Evolutionary conservation across 2,888 invertebrate species (phyloP).

Genomic region (Aricia artaxerxes): DNA sequence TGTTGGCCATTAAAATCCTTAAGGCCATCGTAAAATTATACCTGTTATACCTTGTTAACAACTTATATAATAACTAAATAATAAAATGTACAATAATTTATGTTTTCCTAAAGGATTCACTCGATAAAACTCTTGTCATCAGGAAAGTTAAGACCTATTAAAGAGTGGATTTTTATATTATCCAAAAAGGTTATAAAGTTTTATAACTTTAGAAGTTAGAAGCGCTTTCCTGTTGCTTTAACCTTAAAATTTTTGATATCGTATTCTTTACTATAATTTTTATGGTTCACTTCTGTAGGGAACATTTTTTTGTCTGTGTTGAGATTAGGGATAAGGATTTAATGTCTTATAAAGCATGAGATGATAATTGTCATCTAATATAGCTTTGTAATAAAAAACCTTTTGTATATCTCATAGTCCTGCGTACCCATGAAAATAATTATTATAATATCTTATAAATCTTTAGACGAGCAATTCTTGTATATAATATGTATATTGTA

Average conservation of each 20-base stretch:
- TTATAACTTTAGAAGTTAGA: slow-evolving; percentile 52
- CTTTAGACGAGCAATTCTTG: no score
- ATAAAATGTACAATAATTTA: slow-evolving; percentile 9
- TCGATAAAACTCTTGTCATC: slow-evolving; percentile 1
- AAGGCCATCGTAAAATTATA: background rate
- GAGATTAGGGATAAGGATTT: background rate
- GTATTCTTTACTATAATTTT: background rate
- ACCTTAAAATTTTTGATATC: background rate
- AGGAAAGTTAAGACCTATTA: background rate
- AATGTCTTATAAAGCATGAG: background rate
- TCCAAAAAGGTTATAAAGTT: slow-evolving; percentile 64
- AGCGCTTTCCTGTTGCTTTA: background rate
- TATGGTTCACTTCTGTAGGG: slow-evolving; percentile 1
- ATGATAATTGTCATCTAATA: background rate
- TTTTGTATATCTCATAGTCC: background rate
- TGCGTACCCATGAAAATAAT: background rate
- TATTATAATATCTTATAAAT: no score
- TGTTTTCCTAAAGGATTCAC: background rate
- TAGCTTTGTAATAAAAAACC: background rate
- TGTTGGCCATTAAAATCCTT: background rate
- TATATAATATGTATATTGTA: no score
- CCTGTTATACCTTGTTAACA: background rate
- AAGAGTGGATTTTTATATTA: slow-evolving; percentile 54
- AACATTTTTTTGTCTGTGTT: background rate
- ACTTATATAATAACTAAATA: background rate